These are phyloP conservation scores for Muscicapa comitata DNA, from an alignment of 2,797 vertebrate genomes.

Conservation along the genomic window DNA sequence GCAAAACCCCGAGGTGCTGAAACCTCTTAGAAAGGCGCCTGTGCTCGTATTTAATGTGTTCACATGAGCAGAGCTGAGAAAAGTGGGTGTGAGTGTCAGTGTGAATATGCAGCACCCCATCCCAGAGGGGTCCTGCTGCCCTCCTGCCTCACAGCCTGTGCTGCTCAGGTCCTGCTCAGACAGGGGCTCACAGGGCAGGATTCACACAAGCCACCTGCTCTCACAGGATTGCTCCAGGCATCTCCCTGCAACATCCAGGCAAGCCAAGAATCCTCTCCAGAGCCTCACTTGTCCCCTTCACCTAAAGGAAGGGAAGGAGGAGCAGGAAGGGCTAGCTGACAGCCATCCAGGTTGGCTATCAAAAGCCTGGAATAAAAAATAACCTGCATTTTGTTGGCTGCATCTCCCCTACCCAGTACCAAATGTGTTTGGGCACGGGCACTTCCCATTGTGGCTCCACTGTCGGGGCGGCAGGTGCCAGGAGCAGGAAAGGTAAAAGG, in stretches of 20 bases:
- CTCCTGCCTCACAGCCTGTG: background rate
- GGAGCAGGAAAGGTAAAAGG: background rate
- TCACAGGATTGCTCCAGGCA: background rate
- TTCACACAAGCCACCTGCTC: rapidly evolving
- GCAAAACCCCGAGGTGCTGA: background rate
- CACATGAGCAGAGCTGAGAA: background rate
- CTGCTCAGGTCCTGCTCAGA: background rate
- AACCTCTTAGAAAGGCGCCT: background rate
- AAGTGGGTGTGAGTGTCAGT: background rate
- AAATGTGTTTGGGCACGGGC: background rate
- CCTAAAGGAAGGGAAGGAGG: background rate
- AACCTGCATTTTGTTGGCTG: background rate
- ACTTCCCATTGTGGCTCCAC: background rate
- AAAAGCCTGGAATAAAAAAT: background rate
- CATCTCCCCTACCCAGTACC: background rate
- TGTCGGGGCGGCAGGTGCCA: rapidly evolving
- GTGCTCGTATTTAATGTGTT: background rate
- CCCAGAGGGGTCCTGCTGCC: background rate
- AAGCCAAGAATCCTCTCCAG: background rate
- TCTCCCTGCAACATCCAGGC: background rate
- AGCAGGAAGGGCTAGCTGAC: background rate
- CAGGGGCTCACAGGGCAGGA: background rate
- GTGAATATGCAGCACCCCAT: background rate
- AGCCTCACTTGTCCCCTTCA: background rate
- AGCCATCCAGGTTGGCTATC: background rate